phyloP scores from a whole-genome alignment of 1,140 invertebrate genomes.

The Palaemon carinicauda region DNA sequence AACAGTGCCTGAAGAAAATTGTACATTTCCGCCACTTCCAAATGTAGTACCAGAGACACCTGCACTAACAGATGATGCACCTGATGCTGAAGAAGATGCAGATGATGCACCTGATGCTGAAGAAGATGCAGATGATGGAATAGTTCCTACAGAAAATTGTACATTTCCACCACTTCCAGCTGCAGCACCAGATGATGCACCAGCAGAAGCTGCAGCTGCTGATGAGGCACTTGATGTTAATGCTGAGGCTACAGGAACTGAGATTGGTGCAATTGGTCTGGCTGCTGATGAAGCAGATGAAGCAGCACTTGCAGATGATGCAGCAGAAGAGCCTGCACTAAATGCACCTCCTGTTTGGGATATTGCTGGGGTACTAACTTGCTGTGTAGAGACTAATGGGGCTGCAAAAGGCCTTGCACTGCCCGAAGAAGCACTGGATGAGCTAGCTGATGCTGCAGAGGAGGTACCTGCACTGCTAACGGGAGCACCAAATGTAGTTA shows the following conservation, averaged over 20 bases:
- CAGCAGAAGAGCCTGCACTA: neutral
- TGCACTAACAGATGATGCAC: too few species aligned
- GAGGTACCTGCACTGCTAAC: too few species aligned
- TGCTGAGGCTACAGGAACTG: neutral
- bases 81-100: neutral
- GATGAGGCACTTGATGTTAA: neutral
- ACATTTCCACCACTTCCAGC: neutral
- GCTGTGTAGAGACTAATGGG: neutral
- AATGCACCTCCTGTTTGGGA: neutral
- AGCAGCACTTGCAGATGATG: neutral
- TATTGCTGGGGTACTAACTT: neutral
- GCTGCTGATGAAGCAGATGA: neutral
- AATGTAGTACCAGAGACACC: too few species aligned
- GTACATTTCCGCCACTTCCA: too few species aligned
- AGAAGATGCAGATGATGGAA: neutral
- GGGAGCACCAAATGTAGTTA: too few species aligned
- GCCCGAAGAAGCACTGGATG: neutral
- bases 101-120: too few species aligned
- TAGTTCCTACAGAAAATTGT: neutral
- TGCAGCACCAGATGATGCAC: neutral
- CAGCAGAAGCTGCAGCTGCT: neutral
- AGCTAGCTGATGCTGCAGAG: neutral
- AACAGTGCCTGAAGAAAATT: too few species aligned
- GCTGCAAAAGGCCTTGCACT: neutral
- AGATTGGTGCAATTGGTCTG: neutral